phyloP scores from a whole-genome alignment of 2,888 invertebrate species.

The Mimachlamys varia region DNA sequence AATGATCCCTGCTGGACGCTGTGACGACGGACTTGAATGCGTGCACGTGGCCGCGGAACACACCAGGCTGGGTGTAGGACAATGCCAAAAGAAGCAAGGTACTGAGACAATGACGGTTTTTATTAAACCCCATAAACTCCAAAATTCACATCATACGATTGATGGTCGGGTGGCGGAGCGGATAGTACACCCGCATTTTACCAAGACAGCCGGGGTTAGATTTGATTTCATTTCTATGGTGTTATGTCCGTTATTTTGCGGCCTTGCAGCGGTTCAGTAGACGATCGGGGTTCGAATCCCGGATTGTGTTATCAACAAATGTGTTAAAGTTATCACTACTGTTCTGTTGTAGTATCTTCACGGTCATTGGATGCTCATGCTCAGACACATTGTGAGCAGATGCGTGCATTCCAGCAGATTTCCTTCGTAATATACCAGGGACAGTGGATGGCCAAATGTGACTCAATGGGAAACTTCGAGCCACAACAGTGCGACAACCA shows the following conservation, averaged over 20 bases:
- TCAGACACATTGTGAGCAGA: conserved; percentile 61
- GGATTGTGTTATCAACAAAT: no score
- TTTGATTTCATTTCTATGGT: no score
- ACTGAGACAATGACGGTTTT: not conserved
- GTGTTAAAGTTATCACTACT: no score
- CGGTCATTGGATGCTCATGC: not conserved
- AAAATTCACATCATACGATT: no score
- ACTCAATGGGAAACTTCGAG: conserved; percentile 61
- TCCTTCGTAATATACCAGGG: conserved; percentile 68
- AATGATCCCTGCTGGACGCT: conserved; percentile 57
- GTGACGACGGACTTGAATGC: conserved; percentile 66
- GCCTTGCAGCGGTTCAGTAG: no score
- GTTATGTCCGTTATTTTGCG: no score
- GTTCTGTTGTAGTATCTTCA: not conserved
- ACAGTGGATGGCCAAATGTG: conserved; percentile 72
- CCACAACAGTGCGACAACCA: conserved; percentile 73
- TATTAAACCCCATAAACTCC: no score
- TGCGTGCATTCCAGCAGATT: conserved; percentile 59
- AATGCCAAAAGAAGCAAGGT: conserved; percentile 41
- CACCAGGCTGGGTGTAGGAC: conserved; percentile 40
- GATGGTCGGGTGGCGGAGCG: no score
- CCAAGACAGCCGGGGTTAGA: no score
- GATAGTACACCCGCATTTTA: no score
- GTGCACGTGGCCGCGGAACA: not conserved
- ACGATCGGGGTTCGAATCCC: no score